Evolutionary conservation across 1,140 invertebrate genomes (phyloP).

Genomic region (Hetaerina americana): DNA sequence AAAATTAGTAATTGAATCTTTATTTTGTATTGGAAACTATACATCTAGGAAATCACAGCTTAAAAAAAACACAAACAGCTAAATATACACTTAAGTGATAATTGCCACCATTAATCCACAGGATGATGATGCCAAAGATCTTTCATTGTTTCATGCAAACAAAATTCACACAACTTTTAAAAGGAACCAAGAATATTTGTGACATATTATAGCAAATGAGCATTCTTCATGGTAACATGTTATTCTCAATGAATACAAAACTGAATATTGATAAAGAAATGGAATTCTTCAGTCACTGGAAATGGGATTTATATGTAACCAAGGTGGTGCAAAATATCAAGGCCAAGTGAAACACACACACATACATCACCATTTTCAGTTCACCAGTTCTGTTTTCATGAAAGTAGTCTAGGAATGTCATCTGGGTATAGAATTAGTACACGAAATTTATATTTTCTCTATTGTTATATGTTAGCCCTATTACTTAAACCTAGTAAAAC

Average conservation of each 20-base stretch:
- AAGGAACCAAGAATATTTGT: not conserved
- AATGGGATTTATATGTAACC: not conserved
- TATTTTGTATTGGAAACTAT: constrained; percentile 16
- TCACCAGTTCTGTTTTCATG: not conserved
- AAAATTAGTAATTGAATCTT: constrained; percentile 14
- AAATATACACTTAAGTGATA: constrained; percentile 15
- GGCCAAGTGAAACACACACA: not conserved
- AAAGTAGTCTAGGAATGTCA: not conserved
- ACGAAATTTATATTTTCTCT: not conserved
- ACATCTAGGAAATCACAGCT: constrained; percentile 16
- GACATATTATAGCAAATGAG: constrained; percentile 3
- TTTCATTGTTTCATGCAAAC: constrained; percentile 8
- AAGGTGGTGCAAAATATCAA: not conserved
- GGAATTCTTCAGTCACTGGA: not conserved
- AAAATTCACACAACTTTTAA: constrained; percentile 1
- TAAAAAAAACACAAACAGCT: constrained; percentile 14
- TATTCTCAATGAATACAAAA: not conserved
- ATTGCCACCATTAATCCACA: constrained; percentile 14
- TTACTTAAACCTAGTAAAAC: not conserved
- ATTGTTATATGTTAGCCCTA: not conserved
- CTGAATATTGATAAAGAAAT: not conserved
- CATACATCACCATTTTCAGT: not conserved
- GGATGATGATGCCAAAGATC: constrained; percentile 7
- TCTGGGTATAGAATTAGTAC: not conserved
- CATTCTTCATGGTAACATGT: constrained; percentile 3